Evolutionary conservation across 2,797 vertebrate species (phyloP).

Genomic region (Kryptopterus vitreolus): DNA sequence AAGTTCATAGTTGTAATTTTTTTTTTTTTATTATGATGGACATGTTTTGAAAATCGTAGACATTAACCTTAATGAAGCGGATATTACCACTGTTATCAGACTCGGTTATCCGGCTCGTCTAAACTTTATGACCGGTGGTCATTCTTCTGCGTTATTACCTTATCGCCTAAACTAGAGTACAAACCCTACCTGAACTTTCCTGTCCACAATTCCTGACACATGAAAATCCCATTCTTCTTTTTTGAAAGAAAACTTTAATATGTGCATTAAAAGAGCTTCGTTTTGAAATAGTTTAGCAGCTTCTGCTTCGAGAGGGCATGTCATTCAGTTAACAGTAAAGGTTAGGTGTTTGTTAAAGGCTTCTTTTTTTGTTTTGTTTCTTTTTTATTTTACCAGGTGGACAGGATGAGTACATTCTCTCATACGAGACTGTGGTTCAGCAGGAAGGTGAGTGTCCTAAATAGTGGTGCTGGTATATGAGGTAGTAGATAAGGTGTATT

Average conservation of each 20-base stretch:
- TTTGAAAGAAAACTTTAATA: background rate
- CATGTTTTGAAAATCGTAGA: background rate
- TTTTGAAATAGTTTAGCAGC: background rate
- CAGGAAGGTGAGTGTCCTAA: constrained; percentile 76
- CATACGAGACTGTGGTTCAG: constrained; percentile 79
- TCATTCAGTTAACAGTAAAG: background rate
- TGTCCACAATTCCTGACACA: background rate
- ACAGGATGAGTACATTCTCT: constrained; percentile 82
- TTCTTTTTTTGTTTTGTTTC: too few species aligned
- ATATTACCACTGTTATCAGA: constrained; percentile 34
- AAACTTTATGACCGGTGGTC: constrained; percentile 25
- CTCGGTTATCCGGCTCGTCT: constrained; percentile 1
- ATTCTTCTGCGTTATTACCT: constrained; percentile 29
- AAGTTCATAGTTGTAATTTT: too few species aligned
- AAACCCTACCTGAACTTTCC: background rate
- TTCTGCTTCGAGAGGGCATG: background rate
- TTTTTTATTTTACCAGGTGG: constrained; percentile 68
- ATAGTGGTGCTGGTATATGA: background rate
- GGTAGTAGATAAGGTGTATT: background rate
- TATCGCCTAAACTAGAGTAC: constrained; percentile 17
- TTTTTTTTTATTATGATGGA: background rate
- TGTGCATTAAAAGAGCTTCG: background rate
- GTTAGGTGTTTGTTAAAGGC: background rate
- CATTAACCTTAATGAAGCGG: background rate
- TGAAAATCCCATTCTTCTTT: background rate